Percentiles rank a stretch among this genome's conserved stretches.
These are phyloP conservation scores for Himalopsyche anomala DNA, from an alignment of 2,888 invertebrate species.

Conservation along the genomic window DNA sequence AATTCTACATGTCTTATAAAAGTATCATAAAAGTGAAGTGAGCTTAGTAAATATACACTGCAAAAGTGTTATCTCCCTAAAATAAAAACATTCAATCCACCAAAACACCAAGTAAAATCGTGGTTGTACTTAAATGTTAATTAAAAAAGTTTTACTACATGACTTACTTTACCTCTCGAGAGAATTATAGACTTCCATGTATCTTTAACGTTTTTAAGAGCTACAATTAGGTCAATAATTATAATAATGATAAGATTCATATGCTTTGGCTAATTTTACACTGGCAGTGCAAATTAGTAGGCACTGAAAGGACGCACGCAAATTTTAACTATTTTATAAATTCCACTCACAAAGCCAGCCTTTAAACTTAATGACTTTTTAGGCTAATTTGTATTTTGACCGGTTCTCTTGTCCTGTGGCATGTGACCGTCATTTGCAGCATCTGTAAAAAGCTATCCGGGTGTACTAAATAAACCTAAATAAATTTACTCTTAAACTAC, in stretches of 20 bases:
- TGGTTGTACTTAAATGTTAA: too few species aligned
- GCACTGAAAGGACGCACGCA: slow-evolving; percentile 11
- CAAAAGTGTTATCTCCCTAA: too few species aligned
- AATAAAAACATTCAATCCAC: too few species aligned
- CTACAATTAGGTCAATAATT: neutral
- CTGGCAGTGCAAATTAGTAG: neutral
- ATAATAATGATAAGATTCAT: neutral
- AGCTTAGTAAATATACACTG: too few species aligned
- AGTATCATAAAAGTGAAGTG: too few species aligned
- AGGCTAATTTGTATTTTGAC: slow-evolving; percentile 32
- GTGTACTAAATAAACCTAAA: neutral
- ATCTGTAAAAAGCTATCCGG: neutral
- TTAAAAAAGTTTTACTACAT: too few species aligned
- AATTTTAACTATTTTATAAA: slow-evolving; percentile 32
- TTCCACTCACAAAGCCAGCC: slow-evolving; percentile 32
- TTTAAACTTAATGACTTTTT: slow-evolving; percentile 40
- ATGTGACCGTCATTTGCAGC: slow-evolving; percentile 18
- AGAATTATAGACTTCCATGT: too few species aligned
- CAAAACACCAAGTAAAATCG: too few species aligned
- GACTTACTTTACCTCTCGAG: too few species aligned
- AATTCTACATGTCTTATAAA: too few species aligned
- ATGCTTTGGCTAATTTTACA: neutral
- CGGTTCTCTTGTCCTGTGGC: slow-evolving; percentile 12
- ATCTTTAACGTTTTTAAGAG: too few species aligned
- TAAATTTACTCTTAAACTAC: neutral